Conservation (phyloP, 2,888 invertebrate genomes). For the Yponomeuta cagnagella region DNA sequence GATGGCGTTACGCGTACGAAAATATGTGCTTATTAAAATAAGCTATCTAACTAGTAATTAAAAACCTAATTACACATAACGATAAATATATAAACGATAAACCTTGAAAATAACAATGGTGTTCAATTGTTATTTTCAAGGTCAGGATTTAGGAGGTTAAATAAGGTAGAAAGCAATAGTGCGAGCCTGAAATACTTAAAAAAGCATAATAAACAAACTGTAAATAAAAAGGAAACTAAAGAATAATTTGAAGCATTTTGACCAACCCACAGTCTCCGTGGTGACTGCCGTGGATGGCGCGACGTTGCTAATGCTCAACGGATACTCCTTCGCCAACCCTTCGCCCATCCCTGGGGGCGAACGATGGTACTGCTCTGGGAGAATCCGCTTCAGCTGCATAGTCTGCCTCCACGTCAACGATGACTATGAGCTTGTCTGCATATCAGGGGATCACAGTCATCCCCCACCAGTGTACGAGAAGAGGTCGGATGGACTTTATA, state of each 20-base stretch:
- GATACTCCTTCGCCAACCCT: conserved; percentile 61
- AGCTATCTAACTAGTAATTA: too few species aligned
- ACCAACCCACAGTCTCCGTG: conserved; percentile 48
- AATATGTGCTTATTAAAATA: too few species aligned
- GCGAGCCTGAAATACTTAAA: background rate
- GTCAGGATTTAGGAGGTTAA: too few species aligned
- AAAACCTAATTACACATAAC: too few species aligned
- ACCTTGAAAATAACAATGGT: too few species aligned
- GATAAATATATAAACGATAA: too few species aligned
- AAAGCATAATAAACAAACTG: background rate
- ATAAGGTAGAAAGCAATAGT: too few species aligned
- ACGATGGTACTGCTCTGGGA: conserved; percentile 64
- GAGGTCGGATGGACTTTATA: conserved; percentile 51
- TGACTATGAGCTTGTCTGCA: conserved; percentile 63
- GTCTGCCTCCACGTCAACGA: conserved; percentile 66
- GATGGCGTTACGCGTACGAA: too few species aligned
- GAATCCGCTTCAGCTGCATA: conserved; percentile 49
- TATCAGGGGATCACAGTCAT: conserved; percentile 58
- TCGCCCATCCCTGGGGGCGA: conserved; percentile 62
- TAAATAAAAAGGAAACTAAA: too few species aligned
- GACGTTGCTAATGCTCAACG: conserved; percentile 60
- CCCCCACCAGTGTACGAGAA: conserved; percentile 53
- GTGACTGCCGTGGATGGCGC: conserved; percentile 66
- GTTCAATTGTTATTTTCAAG: too few species aligned
- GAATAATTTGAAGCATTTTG: background rate